phyloP scores from a whole-genome alignment of 2,888 invertebrate genomes.

The Leptinotarsa haldemani region DNA sequence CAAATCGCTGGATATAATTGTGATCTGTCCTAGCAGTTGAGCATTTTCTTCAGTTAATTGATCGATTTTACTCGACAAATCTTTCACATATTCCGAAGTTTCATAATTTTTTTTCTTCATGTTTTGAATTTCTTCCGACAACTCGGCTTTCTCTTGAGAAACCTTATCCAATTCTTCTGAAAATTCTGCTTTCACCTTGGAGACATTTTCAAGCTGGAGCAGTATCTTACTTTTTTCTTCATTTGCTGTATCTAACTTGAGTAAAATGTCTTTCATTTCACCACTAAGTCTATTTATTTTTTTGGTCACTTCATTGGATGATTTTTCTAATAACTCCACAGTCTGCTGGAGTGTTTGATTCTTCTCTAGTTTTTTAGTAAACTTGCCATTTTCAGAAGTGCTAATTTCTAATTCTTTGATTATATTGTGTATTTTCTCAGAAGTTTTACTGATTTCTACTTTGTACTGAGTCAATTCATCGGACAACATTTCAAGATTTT shows the following conservation, averaged over 20 bases:
- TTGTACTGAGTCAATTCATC: neutral
- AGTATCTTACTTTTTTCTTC: conserved; percentile 39
- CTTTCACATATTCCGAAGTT: conserved; percentile 36
- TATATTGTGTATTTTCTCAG: conserved; percentile 9
- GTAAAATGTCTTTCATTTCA: conserved; percentile 11
- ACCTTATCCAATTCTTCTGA: conserved; percentile 42
- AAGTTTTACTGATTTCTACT: neutral
- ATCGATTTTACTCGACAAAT: conserved; percentile 30
- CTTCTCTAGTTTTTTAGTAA: conserved; percentile 19
- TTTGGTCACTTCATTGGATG: conserved; percentile 9
- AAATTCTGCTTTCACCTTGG: conserved; percentile 40
- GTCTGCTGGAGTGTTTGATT: conserved; percentile 24
- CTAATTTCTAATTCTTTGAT: neutral
- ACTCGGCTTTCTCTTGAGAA: conserved; percentile 38
- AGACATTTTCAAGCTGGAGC: conserved; percentile 38
- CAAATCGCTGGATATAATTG: conserved; percentile 29
- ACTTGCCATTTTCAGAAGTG: conserved; percentile 2
- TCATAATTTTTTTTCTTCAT: conserved; percentile 34
- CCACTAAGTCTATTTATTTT: neutral
- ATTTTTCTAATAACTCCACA: conserved; percentile 29
- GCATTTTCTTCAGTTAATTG: conserved; percentile 33
- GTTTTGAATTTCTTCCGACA: conserved; percentile 32
- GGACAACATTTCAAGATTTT: conserved; percentile 1
- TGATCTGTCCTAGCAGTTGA: conserved; percentile 27
- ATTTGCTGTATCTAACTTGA: conserved; percentile 20